phyloP scores from a whole-genome alignment of 2,888 invertebrate species.

The Allophyes oxyacanthae region DNA sequence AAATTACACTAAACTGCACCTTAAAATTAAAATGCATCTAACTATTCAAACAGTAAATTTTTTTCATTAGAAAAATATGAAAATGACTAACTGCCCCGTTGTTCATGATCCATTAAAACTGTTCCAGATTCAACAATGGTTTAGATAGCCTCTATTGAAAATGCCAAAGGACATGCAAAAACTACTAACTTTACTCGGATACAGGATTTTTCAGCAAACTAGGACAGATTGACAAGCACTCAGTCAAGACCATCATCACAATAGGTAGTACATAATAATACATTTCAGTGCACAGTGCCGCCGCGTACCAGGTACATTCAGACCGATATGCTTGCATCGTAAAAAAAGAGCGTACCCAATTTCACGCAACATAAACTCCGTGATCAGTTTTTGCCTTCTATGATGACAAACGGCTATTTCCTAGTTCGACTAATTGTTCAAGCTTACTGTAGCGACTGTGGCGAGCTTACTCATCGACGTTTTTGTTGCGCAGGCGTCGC shows the following conservation, averaged over 20 bases:
- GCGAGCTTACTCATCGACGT: conserved; percentile 73
- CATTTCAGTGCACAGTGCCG: conserved; percentile 22
- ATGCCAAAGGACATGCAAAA: conserved; percentile 18
- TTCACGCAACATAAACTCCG: conserved; percentile 86
- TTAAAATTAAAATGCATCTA: too few species aligned
- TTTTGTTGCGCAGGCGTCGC: conserved; percentile 65
- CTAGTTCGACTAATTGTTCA: conserved; percentile 79
- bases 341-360: conserved; percentile 77
- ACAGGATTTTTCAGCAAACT: conserved; percentile 44
- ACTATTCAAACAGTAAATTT: too few species aligned
- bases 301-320: conserved; percentile 48
- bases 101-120: background rate
- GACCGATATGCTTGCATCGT: conserved; percentile 60
- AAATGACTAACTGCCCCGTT: too few species aligned
- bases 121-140: conserved; percentile 18
- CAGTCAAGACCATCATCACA: conserved; percentile 39
- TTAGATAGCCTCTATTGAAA: conserved; percentile 10
- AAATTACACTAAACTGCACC: too few species aligned
- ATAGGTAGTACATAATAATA: conserved; percentile 17
- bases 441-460: conserved; percentile 74
- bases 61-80: too few species aligned
- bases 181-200: conserved; percentile 21
- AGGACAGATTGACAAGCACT: conserved; percentile 44
- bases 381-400: conserved; percentile 81
- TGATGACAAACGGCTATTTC: conserved; percentile 82